Evolutionary conservation across 2,888 invertebrate genomes (phyloP).

Genomic region (Lithophane ornitopus): DNA sequence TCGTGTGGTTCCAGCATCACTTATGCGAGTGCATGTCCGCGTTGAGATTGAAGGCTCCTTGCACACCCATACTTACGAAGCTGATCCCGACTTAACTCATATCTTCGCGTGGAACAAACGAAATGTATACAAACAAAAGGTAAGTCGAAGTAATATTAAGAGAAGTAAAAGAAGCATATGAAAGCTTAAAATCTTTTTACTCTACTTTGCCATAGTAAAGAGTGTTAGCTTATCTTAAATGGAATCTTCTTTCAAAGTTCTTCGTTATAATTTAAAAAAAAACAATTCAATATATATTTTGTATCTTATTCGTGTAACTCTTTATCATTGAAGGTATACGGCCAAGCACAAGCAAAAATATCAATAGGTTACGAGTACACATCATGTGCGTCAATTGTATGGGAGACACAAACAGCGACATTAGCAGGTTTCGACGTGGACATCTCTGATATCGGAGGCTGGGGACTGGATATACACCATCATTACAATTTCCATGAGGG

Average conservation of each 20-base stretch:
- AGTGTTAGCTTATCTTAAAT: too few species aligned
- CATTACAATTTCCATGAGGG: slow-evolving; percentile 99
- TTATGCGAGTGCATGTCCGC: slow-evolving; percentile 97
- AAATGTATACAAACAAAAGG: slow-evolving; percentile 99
- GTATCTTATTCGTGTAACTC: too few species aligned
- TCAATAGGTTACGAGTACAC: slow-evolving; percentile 98
- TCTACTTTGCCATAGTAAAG: too few species aligned
- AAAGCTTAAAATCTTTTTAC: too few species aligned
- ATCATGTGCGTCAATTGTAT: slow-evolving; percentile 96
- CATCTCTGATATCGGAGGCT: slow-evolving; percentile 99
- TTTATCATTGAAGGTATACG: slow-evolving; percentile 91
- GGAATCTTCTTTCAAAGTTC: too few species aligned
- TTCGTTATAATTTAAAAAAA: too few species aligned
- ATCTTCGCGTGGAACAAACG: slow-evolving; percentile 99
- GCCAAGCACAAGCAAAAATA: slow-evolving; percentile 96
- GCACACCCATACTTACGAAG: slow-evolving; percentile 98
- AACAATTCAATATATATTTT: too few species aligned
- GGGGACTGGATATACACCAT: slow-evolving; percentile 99
- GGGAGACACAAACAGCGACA: slow-evolving; percentile 98
- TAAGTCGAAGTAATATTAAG: slow-evolving; percentile 47
- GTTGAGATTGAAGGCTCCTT: slow-evolving; percentile 98
- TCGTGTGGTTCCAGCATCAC: slow-evolving; percentile 93
- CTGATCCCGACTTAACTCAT: slow-evolving; percentile 98
- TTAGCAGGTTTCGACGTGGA: slow-evolving; percentile 99
- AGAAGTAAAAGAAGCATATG: too few species aligned